Evolutionary conservation across 2,888 invertebrate genomes (phyloP).

Genomic region (Clepsis dumicolana): DNA sequence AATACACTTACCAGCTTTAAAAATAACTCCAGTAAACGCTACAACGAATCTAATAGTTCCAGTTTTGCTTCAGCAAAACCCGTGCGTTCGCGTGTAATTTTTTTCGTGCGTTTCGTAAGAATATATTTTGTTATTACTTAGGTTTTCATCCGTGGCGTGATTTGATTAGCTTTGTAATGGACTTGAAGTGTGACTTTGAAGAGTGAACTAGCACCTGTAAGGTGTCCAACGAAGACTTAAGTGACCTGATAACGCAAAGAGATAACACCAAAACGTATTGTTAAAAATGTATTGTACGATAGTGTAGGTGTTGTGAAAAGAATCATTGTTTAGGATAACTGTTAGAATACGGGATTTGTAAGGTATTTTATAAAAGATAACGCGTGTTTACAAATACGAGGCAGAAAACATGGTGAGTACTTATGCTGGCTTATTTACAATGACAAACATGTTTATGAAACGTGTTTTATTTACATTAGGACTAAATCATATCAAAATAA

Average conservation of each 20-base stretch:
- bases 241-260: conserved; percentile 39
- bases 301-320: conserved; percentile 37
- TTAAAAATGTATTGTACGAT: conserved; percentile 26
- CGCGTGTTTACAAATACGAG: conserved; percentile 30
- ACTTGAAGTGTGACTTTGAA: conserved; percentile 47
- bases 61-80: conserved; percentile 11
- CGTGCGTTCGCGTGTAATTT: conserved; percentile 25
- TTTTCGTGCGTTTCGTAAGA: conserved; percentile 24
- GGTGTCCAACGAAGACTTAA: conserved; percentile 31
- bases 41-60: conserved; percentile 68
- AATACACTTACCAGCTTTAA: conserved; percentile 61
- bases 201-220: conserved; percentile 45
- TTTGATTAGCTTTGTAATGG: conserved; percentile 27
- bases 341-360: conserved; percentile 19
- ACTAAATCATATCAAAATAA: not conserved
- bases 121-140: conserved; percentile 37
- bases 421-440: conserved; percentile 1
- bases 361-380: conserved; percentile 7
- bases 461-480: not conserved
- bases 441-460: not conserved
- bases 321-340: conserved; percentile 29
- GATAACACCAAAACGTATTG: conserved; percentile 41
- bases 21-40: conserved; percentile 56
- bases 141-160: conserved; percentile 25
- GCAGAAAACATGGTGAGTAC: conserved; percentile 37